Evolutionary conservation across 2,888 invertebrate species (phyloP).

Genomic region (Dasysyrphus albostriatus): DNA sequence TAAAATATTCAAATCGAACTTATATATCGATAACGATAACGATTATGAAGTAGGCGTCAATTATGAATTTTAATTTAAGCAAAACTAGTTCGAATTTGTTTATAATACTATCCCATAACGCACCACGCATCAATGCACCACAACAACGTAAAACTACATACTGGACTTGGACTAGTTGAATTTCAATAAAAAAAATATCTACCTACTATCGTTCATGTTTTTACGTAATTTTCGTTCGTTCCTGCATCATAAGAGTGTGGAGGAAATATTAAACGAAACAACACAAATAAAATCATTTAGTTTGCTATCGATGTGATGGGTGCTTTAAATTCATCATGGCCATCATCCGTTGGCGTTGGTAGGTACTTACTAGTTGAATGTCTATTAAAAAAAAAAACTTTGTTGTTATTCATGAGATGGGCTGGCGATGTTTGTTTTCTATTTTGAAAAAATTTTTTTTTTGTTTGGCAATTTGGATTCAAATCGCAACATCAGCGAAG

Average conservation of each 20-base stretch:
- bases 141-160: constrained; percentile 8
- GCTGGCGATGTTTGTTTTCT: constrained; percentile 52
- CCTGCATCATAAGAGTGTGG: constrained; percentile 21
- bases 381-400: constrained; percentile 32
- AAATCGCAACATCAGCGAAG: constrained; percentile 33
- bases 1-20: neutral
- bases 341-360: constrained; percentile 43
- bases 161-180: neutral
- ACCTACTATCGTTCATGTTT: constrained; percentile 33
- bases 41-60: neutral
- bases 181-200: constrained; percentile 10
- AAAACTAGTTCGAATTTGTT: constrained; percentile 32
- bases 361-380: constrained; percentile 3
- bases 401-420: constrained; percentile 38
- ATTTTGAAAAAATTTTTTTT: constrained; percentile 40
- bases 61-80: constrained; percentile 30
- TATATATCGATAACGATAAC: neutral
- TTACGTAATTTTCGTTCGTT: constrained; percentile 69
- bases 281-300: constrained; percentile 42
- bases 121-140: constrained; percentile 53
- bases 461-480: constrained; percentile 70
- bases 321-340: constrained; percentile 70
- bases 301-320: constrained; percentile 61
- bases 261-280: constrained; percentile 35
- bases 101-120: constrained; percentile 32